Percentiles rank a stretch among this genome's conserved stretches.
Conservation (phyloP, 1,140 invertebrate genomes). For the Megalonaias nervosa region DNA sequence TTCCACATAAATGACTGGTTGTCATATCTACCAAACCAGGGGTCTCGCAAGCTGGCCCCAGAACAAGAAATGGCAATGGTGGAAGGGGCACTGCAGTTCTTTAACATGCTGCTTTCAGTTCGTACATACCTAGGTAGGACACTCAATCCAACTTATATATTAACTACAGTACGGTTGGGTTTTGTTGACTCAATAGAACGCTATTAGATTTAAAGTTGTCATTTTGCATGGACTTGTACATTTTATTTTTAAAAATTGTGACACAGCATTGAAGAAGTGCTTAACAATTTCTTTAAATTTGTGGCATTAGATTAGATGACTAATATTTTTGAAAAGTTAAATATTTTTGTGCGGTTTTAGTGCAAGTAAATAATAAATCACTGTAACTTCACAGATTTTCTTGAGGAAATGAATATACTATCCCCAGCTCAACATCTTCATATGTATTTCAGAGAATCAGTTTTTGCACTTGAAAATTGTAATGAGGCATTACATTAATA, state of each 20-base stretch:
- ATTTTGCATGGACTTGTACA: neutral
- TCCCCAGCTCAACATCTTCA: no score
- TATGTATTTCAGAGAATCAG: no score
- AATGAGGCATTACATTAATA: no score
- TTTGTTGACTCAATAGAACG: neutral
- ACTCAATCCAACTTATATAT: neutral
- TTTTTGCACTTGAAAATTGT: no score
- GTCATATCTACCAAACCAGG: constrained; percentile 79
- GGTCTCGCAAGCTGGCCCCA: constrained; percentile 52
- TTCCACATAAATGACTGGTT: constrained; percentile 81
- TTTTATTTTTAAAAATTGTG: neutral
- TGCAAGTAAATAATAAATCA: no score
- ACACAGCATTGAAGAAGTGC: neutral
- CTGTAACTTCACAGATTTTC: no score
- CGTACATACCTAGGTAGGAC: constrained; percentile 88
- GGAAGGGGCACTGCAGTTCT: constrained; percentile 91
- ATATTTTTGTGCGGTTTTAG: no score
- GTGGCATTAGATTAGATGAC: neutral
- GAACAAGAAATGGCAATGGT: constrained; percentile 84
- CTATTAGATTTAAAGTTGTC: neutral
- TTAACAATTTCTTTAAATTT: neutral
- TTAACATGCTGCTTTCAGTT: constrained; percentile 91
- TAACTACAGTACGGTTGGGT: neutral
- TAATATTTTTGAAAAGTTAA: no score
- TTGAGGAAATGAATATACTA: no score